Evolutionary conservation across 2,888 invertebrate genomes (phyloP), one percentile per base, ranked within the genome.

Genomic region (Deilephila elpenor): DNA sequence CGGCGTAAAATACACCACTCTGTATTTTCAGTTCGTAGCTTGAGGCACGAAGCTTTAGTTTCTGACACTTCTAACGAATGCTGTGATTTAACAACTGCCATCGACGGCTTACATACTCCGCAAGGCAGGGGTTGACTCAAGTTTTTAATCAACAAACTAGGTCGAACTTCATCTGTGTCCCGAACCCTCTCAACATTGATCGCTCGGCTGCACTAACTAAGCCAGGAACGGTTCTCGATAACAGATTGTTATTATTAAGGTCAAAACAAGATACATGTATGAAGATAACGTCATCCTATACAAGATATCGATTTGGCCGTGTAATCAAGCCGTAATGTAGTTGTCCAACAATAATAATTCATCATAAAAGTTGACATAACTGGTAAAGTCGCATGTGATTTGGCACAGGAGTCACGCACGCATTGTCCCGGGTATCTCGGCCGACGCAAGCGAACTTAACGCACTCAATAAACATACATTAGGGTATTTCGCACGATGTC

Each of bases 321-420:
- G n/a, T 3, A 61, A 61, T 61, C 29, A 32, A 29, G 11, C 32
- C 29, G 34, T 64, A 20, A 44, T n/a, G 4, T 62, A 62, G 44
- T 64, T 64, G 64, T 44, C 64, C 14, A 37, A 62, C 62, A 37
- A 62, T 62, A 62, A 32, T 61, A 7, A 62, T 62, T 34, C 34
- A 62, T 62, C 62, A 62, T 62, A 62, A 64, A 64, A 64, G 37
- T 64, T 64, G 11, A 64, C 37, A 11, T 64, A 64, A 64, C 44
- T 64, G 20, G 37, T 32, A 34, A 61, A 62, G 44, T 25, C 44
- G 25, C 25, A 51, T 51, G 67, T 67, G 20, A 51, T 67, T 44
- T 67, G 67, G 17, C 44, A 51, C 25, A 14, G 37, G 64, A 64
- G 64, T 64, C 64, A 64, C 64, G 64, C 64, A 64, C 64, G 64